Evolutionary conservation across 2,888 invertebrate species (phyloP).

Genomic region (Phaedon cochleariae): DNA sequence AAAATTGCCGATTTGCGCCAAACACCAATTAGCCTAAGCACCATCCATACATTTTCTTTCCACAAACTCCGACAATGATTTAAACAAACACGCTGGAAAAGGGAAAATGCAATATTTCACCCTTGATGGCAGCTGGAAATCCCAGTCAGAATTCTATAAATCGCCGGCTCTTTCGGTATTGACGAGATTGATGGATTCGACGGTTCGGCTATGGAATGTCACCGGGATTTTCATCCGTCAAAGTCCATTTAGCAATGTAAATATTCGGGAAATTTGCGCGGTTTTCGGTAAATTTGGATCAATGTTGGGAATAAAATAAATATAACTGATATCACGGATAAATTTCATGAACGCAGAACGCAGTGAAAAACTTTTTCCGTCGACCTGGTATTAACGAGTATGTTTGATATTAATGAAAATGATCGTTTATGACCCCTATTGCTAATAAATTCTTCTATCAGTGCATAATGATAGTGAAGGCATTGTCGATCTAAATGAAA

Average conservation of each 20-base stretch:
- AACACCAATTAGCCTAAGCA: slow-evolving; percentile 18
- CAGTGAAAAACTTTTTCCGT: no score
- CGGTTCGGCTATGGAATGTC: slow-evolving; percentile 34
- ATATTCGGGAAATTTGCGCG: slow-evolving; percentile 36
- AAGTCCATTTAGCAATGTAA: slow-evolving; percentile 37
- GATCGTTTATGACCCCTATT: no score
- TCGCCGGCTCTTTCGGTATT: slow-evolving; percentile 15
- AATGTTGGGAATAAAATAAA: background rate
- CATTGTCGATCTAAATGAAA: no score
- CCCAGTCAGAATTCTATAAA: slow-evolving; percentile 19
- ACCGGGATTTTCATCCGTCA: slow-evolving; percentile 41
- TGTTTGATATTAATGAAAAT: no score
- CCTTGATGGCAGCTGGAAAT: slow-evolving; percentile 15
- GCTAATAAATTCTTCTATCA: no score
- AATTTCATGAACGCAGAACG: no score
- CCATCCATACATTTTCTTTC: slow-evolving; percentile 19
- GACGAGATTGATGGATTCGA: slow-evolving; percentile 38
- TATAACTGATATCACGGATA: background rate
- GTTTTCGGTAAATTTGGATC: slow-evolving; percentile 33
- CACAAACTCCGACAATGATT: slow-evolving; percentile 20
- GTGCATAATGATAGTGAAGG: no score
- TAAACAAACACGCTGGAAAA: slow-evolving; percentile 17
- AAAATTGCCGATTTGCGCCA: slow-evolving; percentile 15
- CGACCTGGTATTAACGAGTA: no score
- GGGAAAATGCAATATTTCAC: slow-evolving; percentile 18